Evolutionary conservation across 2,888 invertebrate species (phyloP), one percentile per base, ranked within the genome.

Genomic region (Argyresthia albistria): DNA sequence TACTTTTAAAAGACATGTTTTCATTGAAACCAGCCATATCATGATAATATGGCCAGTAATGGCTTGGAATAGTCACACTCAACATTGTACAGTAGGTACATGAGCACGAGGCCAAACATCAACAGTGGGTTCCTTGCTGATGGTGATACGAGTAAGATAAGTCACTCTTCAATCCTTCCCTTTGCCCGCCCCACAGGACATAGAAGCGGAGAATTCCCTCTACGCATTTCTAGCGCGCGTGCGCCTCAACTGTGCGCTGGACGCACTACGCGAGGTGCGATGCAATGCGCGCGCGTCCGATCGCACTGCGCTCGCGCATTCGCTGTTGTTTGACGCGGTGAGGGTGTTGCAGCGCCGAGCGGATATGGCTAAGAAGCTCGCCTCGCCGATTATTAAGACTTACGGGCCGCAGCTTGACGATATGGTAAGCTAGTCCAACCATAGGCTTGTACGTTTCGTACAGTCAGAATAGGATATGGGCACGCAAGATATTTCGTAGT

Each of bases 191-290:
- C 50, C 25, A 7, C 50, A 58, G 60, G 57, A 59, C 11, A 45
- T 51, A 43, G 50, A 52, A 79, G 80, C 68, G 70, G 39, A 84
- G 56, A 57, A 54, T 39, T 74, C 76, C 0, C 58, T 86, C 0
- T 80, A 83, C 63, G 63, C 66, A 8, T 81, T 86, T 55, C 60
- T 86, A 3, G 74, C 65, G 0, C 76, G 80, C 0, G 75, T 76
- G 1, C 75, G 81, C 0, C 57, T 86, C 47, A 76, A 78, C 58
- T 64, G 69, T 2, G 79, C 86, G 0, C 57, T 86, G 47, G 82
- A 83, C 55, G 83, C 78, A 9, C 57, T 86, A 53, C 73, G 71
- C 10, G 69, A 72, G 25, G 72, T 80, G 15, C 73, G 77, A 0
- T 76, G 78, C 60, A 62, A 62, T 1, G 72, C 77, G 15, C 76